phyloP scores from a whole-genome alignment of 2,888 invertebrate genomes.

The Quadroppia sp. region DNA sequence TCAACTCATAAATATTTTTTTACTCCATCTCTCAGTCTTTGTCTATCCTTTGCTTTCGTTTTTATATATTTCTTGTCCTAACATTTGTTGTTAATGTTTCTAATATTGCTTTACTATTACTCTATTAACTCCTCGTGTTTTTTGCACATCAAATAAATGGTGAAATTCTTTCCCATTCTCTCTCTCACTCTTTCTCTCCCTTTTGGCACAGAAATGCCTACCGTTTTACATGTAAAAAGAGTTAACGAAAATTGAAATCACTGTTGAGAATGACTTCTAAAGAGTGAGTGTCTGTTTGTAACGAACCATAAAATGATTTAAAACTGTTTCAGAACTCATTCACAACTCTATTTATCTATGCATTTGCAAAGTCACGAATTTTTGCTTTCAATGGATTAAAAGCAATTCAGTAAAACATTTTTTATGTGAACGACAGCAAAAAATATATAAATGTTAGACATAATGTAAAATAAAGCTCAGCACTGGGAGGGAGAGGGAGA shows the following conservation, averaged over 20 bases:
- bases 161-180: neutral
- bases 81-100: conserved; percentile 8
- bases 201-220: too few relatives aligned
- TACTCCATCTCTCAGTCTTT: neutral
- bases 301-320: conserved; percentile 25
- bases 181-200: too few relatives aligned
- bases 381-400: conserved; percentile 16
- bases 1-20: conserved; percentile 10
- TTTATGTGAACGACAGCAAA: conserved; percentile 11
- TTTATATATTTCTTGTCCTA: neutral
- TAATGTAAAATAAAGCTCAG: neutral
- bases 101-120: neutral
- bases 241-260: conserved; percentile 20
- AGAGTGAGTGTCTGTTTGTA: neutral
- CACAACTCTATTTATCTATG: conserved; percentile 17
- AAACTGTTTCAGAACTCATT: conserved; percentile 4
- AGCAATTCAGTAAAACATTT: neutral
- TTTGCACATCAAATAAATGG: neutral
- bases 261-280: neutral
- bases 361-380: conserved; percentile 32
- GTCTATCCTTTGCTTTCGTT: neutral
- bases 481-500: too few relatives aligned
- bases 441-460: neutral
- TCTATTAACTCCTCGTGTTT: neutral
- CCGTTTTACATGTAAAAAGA: neutral